Base-by-base conservation (phyloP, 1,140 invertebrate genomes). In the Diploscapter pachys region DNA sequence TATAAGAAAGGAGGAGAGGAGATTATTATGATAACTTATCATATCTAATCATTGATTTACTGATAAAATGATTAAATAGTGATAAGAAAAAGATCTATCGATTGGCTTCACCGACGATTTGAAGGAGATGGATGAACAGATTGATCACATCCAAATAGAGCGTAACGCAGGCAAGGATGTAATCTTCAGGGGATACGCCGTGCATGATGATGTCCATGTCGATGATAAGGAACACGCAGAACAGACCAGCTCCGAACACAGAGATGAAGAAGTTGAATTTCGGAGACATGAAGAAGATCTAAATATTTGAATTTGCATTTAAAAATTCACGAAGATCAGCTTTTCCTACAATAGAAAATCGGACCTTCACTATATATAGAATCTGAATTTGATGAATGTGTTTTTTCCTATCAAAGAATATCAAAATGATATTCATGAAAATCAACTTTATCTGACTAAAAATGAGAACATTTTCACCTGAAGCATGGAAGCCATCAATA, bases 91-190 rank as follows among this genome's bases (percentile, higher is more conserved):
- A 31, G 2, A 8, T 74, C 63, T 84, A 83, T 65, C 83, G 62
- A 63, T 86, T 85, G 48, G 80, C 65, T 55, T 85, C 84, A 55
- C 72, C 72, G 51, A 83, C 13, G 69, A 83, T 82, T 64, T 87
- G 79, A 2, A 89, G 82, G 64, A 89, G 86, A 76, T 87, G 78
- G 3, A 89, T 80, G 81, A 89, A 89, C 50, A 89, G 84, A 76
- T 88, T 88, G 75, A 89, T 84, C 68, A 89, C 87, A 80, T 89
- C 88, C 63, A 89, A 78, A 71, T 89, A 89, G 5, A 89, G 86
- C 66, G 85, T 86, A 68, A 88, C 84, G 61, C 87, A 84, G 0
- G 88, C 88, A 51, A 87, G 63, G 55, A 89, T 88, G 80, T 89
- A 89, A 72, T 89, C 88, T 79, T 88, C 87, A 4, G 87, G 83